A percentile compares a stretch with the other conserved stretches of the same genome.
Conservation (phyloP, 2,888 invertebrate genomes). For the Pilophorus perplexus region DNA sequence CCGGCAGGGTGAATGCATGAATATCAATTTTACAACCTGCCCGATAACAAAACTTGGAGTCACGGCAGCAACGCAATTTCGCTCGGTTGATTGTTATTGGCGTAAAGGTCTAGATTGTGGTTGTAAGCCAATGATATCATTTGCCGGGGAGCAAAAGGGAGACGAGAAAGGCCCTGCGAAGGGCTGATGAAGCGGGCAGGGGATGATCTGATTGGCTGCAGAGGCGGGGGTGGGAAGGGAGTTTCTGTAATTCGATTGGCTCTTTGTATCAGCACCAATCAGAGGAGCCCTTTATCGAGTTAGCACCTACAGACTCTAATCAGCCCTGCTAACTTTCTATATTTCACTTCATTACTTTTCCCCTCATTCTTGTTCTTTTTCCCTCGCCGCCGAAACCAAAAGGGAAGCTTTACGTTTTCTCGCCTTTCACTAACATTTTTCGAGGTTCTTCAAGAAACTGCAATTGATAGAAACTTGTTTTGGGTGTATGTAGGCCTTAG, state of each 20-base stretch:
- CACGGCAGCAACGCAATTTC: no score
- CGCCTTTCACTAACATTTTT: no score
- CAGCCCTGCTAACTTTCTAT: slow-evolving; percentile 40
- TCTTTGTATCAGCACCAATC: slow-evolving; percentile 43
- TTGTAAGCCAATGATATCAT: slow-evolving; percentile 33
- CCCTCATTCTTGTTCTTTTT: background rate
- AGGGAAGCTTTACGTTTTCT: no score
- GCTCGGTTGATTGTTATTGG: no score
- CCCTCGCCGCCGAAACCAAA: slow-evolving; percentile 32
- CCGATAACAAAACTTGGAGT: no score
- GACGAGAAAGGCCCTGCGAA: slow-evolving; percentile 9
- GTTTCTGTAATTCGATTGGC: slow-evolving; percentile 39
- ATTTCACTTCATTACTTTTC: slow-evolving; percentile 39
- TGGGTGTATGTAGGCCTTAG: no score
- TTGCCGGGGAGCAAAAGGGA: slow-evolving; percentile 27
- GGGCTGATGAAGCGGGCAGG: slow-evolving; percentile 35
- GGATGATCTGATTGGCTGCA: slow-evolving; percentile 38
- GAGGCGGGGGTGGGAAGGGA: slow-evolving; percentile 36
- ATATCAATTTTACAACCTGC: no score
- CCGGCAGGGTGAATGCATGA: no score
- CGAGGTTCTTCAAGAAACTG: no score
- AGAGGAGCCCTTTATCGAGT: slow-evolving; percentile 39
- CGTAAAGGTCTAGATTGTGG: slow-evolving; percentile 34
- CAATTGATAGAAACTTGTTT: no score
- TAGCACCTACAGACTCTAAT: slow-evolving; percentile 40